Base-by-base conservation (phyloP, 2,888 invertebrate genomes). In the Oxycera nigricornis region DNA sequence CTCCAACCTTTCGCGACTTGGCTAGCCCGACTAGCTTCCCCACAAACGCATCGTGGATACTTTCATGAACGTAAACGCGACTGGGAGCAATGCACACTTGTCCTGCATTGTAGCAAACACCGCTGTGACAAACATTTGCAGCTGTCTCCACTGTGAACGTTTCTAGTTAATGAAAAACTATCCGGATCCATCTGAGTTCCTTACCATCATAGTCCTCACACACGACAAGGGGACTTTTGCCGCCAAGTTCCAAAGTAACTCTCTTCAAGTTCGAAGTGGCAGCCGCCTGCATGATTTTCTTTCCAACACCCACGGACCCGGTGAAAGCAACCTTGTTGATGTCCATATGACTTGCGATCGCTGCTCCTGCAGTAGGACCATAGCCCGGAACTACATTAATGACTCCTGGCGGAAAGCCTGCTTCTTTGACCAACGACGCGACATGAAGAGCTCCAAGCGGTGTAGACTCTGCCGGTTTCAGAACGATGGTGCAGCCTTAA, bases 401-500 rank as follows among this genome's bases (percentile, higher is more conserved):
- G 2, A 94, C 94, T 24, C 94, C 94, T 2, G 89, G 86, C 0
- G 94, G 94, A 82, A 94, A 93, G 6, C 93, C 94, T 62, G 92
- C 93, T 86, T 95, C 94, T 80, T 90, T 91, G 20, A 88, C 83
- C 30, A 96, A 86, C 1, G 91, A 88, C 9, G 92, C 95, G 68
- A 92, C 85, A 79, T 91, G 90, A 14, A 94, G 86, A 6, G 94
- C 94, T 0, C 91, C 90, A 2, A 95, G 86, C 0, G 94, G 94
- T 0, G 95, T 95, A 83, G 94, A 94, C 82, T 96, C 95, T 0
- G 95, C 91, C 1, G 94, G 92, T 82, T 95, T 95, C 81, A 95
- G 84, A 6, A 95, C 89, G 39, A 93, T 86, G 0, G 92, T 92
- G 82, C 94, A 94, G 68, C 92, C 88, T 77, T 55, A 9, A 62